These are phyloP conservation scores for Rhinatrema bivittatum DNA, from an alignment of 2,797 vertebrate species.

Conservation along the genomic window DNA sequence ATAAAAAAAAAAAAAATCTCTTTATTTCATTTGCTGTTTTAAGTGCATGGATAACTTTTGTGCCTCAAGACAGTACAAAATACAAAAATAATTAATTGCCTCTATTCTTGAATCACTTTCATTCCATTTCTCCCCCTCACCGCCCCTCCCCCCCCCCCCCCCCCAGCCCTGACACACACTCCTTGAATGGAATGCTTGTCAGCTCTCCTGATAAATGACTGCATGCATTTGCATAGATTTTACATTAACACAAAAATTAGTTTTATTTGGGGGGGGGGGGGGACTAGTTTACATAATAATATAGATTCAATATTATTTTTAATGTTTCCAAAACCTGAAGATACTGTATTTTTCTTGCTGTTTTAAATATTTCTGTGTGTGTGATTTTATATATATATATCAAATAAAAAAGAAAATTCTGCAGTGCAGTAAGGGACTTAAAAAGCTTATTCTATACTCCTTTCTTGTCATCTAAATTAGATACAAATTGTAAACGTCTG, in stretches of 20 bases:
- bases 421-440: too few species aligned
- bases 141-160: too few species aligned
- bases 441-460: too few species aligned
- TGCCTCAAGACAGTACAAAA: slow-evolving; percentile 72
- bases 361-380: slow-evolving; percentile 11
- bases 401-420: too few species aligned
- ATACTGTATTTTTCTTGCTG: slow-evolving; percentile 2
- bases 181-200: slow-evolving; percentile 91
- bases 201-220: slow-evolving; percentile 92
- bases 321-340: slow-evolving; percentile 38
- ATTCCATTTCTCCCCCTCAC: too few species aligned
- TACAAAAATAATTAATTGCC: slow-evolving; percentile 90
- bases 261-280: slow-evolving; percentile 77
- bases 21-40: slow-evolving; percentile 72
- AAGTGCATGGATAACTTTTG: slow-evolving; percentile 71
- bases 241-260: slow-evolving; percentile 80
- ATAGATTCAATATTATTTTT: slow-evolving; percentile 58
- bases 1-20: slow-evolving; percentile 53
- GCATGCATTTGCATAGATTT: slow-evolving; percentile 97
- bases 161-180: too few species aligned
- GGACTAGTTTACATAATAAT: slow-evolving; percentile 75
- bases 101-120: slow-evolving; percentile 76
- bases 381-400: slow-evolving; percentile 16
- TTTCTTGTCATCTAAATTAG: too few species aligned
- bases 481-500: too few species aligned